A percentile compares a stretch with the other conserved stretches of the same genome.
These are phyloP conservation scores for Toxotes chatareus DNA, from an alignment of 2,113 vertebrate genomes.

Conservation along the genomic window DNA sequence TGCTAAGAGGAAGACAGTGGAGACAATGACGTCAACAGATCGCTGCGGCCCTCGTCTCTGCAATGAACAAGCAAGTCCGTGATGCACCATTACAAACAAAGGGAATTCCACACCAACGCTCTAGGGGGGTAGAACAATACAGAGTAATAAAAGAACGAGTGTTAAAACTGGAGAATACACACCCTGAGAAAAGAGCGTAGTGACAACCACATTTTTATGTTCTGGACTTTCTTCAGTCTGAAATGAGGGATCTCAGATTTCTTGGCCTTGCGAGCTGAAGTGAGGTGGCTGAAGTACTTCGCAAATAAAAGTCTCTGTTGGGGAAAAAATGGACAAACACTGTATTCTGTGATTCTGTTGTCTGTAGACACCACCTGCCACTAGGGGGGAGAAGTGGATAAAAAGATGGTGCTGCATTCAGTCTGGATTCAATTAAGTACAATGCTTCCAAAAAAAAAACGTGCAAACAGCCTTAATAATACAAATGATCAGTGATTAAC, in stretches of 20 bases:
- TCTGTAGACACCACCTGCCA: conserved; percentile 9
- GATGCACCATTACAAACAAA: conserved; percentile 1
- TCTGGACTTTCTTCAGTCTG: conserved; percentile 97
- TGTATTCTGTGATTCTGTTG: background rate
- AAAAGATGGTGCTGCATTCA: too few relatives aligned
- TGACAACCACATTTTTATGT: conserved; percentile 99
- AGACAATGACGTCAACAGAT: conserved; percentile 97
- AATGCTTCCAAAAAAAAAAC: background rate
- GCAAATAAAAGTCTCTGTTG: conserved; percentile 95
- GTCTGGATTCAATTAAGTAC: background rate
- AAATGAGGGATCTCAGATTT: conserved; percentile 99
- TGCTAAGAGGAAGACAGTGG: conserved; percentile 93
- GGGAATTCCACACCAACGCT: background rate
- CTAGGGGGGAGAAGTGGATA: conserved; percentile 21
- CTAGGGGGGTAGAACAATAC: background rate
- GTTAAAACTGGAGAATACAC: conserved; percentile 14
- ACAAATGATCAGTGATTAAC: background rate
- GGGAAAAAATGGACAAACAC: conserved; percentile 16
- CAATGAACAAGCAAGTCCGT: conserved; percentile 32
- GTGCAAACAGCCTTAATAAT: background rate
- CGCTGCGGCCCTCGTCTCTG: conserved; percentile 97
- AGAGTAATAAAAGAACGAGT: background rate
- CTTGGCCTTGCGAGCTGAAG: conserved; percentile 96
- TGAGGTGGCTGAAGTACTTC: conserved; percentile 97
- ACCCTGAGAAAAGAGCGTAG: conserved; percentile 98